A percentile compares a stretch with the other conserved stretches of the same genome.
phyloP scores from a whole-genome alignment of 2,888 invertebrate species.

The Ptychoptera contaminata region DNA sequence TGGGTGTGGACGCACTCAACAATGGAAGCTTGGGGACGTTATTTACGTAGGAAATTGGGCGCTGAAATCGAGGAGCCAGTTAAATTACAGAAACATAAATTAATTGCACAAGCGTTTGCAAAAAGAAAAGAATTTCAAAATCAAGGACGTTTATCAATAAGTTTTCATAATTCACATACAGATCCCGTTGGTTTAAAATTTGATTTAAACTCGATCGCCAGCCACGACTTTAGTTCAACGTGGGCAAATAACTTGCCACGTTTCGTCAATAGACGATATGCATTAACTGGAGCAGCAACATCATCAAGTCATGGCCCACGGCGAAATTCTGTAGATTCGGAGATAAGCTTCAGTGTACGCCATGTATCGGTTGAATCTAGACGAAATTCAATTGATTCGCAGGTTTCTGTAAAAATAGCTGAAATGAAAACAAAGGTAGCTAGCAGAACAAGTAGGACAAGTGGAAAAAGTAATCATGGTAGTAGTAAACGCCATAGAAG shows the following conservation, averaged over 20 bases:
- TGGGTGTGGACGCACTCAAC: slow-evolving; percentile 90
- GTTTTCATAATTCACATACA: slow-evolving; percentile 70
- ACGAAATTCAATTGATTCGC: slow-evolving; percentile 76
- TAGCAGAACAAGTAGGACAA: slow-evolving; percentile 31
- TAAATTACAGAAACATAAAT: slow-evolving; percentile 69
- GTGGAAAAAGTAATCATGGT: slow-evolving; percentile 13
- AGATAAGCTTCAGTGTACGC: slow-evolving; percentile 61
- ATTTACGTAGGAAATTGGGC: slow-evolving; percentile 62
- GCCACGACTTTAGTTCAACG: slow-evolving; percentile 75
- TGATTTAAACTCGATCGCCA: slow-evolving; percentile 56
- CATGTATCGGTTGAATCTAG: slow-evolving; percentile 76
- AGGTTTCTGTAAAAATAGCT: slow-evolving; percentile 68
- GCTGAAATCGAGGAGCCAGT: slow-evolving; percentile 52
- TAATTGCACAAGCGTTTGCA: slow-evolving; percentile 82
- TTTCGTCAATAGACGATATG: slow-evolving; percentile 69
- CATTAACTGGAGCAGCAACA: slow-evolving; percentile 41
- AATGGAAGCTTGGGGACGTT: slow-evolving; percentile 70
- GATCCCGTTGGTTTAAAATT: slow-evolving; percentile 78
- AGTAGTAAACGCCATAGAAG: slow-evolving; percentile 17
- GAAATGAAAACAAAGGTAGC: slow-evolving; percentile 64
- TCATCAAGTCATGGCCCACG: slow-evolving; percentile 38
- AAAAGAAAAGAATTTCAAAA: slow-evolving; percentile 71
- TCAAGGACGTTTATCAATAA: slow-evolving; percentile 73
- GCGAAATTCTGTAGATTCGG: slow-evolving; percentile 47
- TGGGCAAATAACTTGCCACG: slow-evolving; percentile 86